These are phyloP conservation scores for Eulimnadia texana DNA, from an alignment of 1,140 invertebrate species.

Conservation along the genomic window DNA sequence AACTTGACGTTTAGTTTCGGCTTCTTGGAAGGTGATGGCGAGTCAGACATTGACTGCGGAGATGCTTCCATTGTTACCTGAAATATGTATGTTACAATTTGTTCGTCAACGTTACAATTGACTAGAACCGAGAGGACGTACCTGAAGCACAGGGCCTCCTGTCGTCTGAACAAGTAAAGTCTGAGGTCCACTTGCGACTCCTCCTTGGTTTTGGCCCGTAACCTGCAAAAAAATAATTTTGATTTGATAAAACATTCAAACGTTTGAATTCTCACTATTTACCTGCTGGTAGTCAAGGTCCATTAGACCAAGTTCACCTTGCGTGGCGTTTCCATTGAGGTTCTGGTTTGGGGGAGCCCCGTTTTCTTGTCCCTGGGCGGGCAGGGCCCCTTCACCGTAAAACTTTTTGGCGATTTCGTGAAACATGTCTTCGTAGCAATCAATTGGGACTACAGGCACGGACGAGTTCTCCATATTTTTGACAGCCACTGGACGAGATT, in stretches of 20 bases:
- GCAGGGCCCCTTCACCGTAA: conserved; percentile 59
- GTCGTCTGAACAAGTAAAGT: conserved; percentile 5
- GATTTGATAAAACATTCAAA: no score
- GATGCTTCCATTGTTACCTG: conserved; percentile 17
- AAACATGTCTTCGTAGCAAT: conserved; percentile 58
- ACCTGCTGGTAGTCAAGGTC: conserved; percentile 16
- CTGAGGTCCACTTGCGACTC: neutral
- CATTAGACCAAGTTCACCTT: conserved; percentile 20
- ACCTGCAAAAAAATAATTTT: neutral
- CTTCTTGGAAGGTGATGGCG: conserved; percentile 5
- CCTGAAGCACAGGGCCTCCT: conserved; percentile 11
- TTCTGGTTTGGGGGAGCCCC: conserved; percentile 1
- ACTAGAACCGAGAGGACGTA: conserved; percentile 13
- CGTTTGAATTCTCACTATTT: no score
- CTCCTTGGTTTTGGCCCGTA: neutral
- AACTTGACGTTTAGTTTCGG: conserved; percentile 15
- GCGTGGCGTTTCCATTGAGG: conserved; percentile 10
- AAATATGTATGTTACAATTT: neutral
- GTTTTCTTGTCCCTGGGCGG: conserved; percentile 8
- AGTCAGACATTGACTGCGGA: neutral
- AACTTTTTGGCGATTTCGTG: conserved; percentile 80
- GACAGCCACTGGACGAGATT: neutral
- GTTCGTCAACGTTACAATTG: conserved; percentile 19
- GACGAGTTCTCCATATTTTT: conserved; percentile 17
- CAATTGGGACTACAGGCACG: conserved; percentile 23